Conservation (phyloP, 2,113 vertebrate genomes). For the Channa maculata region DNA sequence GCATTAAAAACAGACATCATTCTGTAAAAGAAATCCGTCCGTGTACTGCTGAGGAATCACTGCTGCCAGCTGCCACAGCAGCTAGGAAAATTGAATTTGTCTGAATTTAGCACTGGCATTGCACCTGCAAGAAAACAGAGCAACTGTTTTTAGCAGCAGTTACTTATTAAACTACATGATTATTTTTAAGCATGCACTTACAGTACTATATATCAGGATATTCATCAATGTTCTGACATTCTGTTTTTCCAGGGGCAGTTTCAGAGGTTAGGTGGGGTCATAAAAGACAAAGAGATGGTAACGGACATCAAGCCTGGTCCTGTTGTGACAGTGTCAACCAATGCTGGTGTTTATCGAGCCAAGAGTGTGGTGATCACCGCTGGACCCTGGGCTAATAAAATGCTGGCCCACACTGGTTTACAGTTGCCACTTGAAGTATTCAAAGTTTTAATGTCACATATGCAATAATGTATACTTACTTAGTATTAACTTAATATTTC, state of each 20-base stretch:
- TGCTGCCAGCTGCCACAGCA: too few species aligned
- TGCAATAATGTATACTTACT: neutral
- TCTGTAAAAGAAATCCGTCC: too few species aligned
- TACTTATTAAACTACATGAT: neutral
- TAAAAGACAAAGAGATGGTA: constrained; percentile 89
- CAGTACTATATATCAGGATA: neutral
- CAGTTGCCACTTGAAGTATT: constrained; percentile 90
- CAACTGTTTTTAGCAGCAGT: neutral
- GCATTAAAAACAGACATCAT: too few species aligned
- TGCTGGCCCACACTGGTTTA: constrained; percentile 84
- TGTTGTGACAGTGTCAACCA: constrained; percentile 83
- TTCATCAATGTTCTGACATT: neutral
- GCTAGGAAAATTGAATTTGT: too few species aligned
- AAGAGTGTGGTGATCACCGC: constrained; percentile 87
- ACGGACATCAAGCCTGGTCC: constrained; percentile 84
- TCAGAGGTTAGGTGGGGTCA: constrained; percentile 79
- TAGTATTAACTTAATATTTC: neutral
- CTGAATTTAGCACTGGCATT: too few species aligned
- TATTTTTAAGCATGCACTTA: neutral
- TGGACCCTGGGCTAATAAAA: constrained; percentile 88
- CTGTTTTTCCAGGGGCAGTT: constrained; percentile 83
- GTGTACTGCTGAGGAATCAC: too few species aligned
- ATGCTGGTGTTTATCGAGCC: constrained; percentile 80
- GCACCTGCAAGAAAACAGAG: too few species aligned
- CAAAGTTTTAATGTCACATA: neutral